Evolutionary conservation across 2,888 invertebrate species (phyloP).

Genomic region (Osmoderma eremita): DNA sequence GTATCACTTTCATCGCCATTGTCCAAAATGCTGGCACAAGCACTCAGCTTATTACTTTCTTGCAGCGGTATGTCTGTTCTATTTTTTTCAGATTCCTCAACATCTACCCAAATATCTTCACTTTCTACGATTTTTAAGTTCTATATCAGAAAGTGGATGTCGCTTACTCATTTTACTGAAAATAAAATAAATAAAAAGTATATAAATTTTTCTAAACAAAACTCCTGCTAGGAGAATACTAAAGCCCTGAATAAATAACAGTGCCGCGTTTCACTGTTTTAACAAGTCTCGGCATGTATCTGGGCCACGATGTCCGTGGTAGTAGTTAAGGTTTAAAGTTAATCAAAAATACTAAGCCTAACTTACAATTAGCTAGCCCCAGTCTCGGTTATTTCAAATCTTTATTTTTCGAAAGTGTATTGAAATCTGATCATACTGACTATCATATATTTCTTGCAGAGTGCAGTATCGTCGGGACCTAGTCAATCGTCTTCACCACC

Average conservation of each 20-base stretch:
- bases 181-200: background rate
- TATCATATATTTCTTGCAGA: conserved; percentile 55
- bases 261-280: background rate
- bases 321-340: conserved; percentile 12
- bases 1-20: conserved; percentile 1
- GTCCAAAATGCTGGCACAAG: background rate
- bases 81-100: too few relatives aligned
- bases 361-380: too few relatives aligned
- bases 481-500: conserved; percentile 71
- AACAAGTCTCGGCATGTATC: background rate
- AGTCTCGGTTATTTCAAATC: too few relatives aligned
- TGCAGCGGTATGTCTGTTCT: too few relatives aligned
- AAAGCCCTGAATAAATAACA: conserved; percentile 1
- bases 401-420: background rate
- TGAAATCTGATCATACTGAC: background rate
- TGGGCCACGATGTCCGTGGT: conserved; percentile 1
- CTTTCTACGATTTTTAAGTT: background rate
- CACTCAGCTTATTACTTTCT: background rate
- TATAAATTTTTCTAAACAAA: background rate
- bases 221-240: conserved; percentile 6
- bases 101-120: conserved; percentile 5
- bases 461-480: conserved; percentile 71
- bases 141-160: too few relatives aligned
- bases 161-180: too few relatives aligned
- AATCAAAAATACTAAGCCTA: too few relatives aligned